Evolutionary conservation across 2,888 invertebrate species (phyloP).

Genomic region (Calameuta pallipes): DNA sequence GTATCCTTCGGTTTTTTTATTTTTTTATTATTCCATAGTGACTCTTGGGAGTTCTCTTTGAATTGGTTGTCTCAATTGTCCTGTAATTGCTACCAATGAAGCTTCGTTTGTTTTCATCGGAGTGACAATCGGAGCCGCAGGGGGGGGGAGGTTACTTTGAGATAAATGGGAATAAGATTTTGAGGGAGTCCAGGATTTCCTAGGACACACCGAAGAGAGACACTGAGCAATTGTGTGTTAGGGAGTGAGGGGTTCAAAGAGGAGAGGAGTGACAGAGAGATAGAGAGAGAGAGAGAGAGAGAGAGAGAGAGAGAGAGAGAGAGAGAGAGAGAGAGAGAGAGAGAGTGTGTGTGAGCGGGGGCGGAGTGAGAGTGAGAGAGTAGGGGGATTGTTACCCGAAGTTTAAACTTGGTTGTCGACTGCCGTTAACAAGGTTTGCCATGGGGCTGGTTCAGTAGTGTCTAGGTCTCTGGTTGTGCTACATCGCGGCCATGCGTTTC

Average conservation of each 20-base stretch:
- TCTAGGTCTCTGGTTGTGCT: slow-evolving; percentile 63
- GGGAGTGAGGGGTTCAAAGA: slow-evolving; percentile 21
- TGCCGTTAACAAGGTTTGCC: slow-evolving; percentile 66
- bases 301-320: slow-evolving; percentile 12
- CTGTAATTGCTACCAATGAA: not conserved
- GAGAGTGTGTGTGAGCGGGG: slow-evolving; percentile 31
- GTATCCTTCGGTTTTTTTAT: slow-evolving; percentile 11
- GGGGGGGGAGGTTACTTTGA: slow-evolving; percentile 1
- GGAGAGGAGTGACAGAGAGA: slow-evolving; percentile 22
- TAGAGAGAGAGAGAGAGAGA: slow-evolving; percentile 29
- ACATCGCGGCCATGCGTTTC: slow-evolving; percentile 48
- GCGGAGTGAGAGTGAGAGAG: slow-evolving; percentile 33
- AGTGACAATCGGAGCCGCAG: slow-evolving; percentile 13
- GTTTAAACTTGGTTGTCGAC: slow-evolving; percentile 67
- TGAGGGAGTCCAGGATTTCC: too few relatives aligned
- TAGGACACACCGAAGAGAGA: too few relatives aligned
- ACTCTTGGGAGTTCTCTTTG: too few relatives aligned
- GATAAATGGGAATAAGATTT: not conserved
- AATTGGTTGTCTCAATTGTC: slow-evolving; percentile 2
- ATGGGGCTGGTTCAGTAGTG: slow-evolving; percentile 66
- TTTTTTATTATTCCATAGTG: slow-evolving; percentile 10
- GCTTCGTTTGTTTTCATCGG: slow-evolving; percentile 1
- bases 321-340: slow-evolving; percentile 18
- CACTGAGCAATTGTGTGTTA: not conserved
- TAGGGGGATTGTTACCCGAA: slow-evolving; percentile 64